Evolutionary conservation across 2,113 vertebrate species (phyloP), one percentile per base, ranked within the genome.

Genomic region (Syrmaticus mikado): DNA sequence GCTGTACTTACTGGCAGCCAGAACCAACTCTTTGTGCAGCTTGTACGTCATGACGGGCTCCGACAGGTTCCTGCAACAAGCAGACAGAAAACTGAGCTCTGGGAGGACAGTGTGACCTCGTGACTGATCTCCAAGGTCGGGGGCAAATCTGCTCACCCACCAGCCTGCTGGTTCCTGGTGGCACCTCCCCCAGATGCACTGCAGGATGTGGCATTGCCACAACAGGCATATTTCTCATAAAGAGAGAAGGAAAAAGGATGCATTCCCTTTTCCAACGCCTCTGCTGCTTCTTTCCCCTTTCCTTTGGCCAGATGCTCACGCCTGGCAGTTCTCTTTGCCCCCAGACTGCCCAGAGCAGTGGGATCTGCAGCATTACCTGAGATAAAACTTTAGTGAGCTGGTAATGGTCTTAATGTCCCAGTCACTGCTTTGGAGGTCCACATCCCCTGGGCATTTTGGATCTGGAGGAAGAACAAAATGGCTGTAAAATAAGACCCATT

Each of bases 331-430:
- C 30, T 21, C 50, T 13, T 22, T 48, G 61, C 17, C 3, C 30
- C 11, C 7, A 24, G 10, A 25, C 55, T 10, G 28, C 55, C 55
- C 55, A 19, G 55, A 32, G 30, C 55, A 32, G 30, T 19, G 52
- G 55, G 86, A 30, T 27, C n/a, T 46, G 46, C 61, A 52, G 53
- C 43, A 92, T 61, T 96, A 99, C 99, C 99, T 99, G 86, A 99
- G 98, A 95, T 99, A 99, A 97, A 99, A 99, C 97, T 99, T 99
- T 94, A 99, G 96, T 4, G 99, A 99, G 95, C 99, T 99, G 71
- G 99, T 99, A 91, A 99, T 98, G 21, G 99, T 99, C 97, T 99
- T 99, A 90, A 99, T 97, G 93, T 99, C 99, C 98, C 98, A 98
- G 5, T 99, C 99, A 11, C 87, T 98, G 75, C 94, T 97, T 70